Conservation (phyloP, 2,797 vertebrate species). For the Gymnopithys bicolor region DNA sequence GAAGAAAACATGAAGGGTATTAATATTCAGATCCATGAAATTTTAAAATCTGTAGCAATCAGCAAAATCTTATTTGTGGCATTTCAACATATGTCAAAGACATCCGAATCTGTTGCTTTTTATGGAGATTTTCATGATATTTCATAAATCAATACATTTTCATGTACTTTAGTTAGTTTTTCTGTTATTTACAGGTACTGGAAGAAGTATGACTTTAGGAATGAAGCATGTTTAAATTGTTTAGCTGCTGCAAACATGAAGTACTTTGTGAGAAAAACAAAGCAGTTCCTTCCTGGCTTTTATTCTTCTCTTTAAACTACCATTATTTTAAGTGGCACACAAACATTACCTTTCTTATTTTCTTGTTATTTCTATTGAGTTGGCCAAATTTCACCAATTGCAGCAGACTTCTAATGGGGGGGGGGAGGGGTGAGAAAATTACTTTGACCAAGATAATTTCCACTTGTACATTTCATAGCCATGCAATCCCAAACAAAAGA, state of each 20-base stretch:
- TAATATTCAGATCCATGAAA: not conserved
- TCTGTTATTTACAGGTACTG: not conserved
- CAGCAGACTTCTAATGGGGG: not conserved
- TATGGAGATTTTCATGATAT: not conserved
- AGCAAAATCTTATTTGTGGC: not conserved
- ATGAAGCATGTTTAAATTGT: not conserved
- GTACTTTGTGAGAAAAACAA: not conserved
- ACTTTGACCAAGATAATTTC: not conserved
- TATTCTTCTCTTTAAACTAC: not conserved
- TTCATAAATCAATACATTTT: not conserved
- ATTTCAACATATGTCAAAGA: not conserved
- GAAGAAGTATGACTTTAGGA: not conserved
- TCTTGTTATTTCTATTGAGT: not conserved
- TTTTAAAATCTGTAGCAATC: not conserved
- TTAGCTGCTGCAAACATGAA: not conserved
- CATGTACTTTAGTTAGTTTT: not conserved
- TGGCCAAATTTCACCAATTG: not conserved
- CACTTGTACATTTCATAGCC: not conserved
- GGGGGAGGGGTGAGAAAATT: not conserved
- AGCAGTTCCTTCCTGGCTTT: not conserved
- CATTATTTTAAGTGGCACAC: not conserved
- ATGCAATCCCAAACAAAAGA: not conserved
- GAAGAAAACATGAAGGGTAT: not conserved
- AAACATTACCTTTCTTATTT: not conserved
- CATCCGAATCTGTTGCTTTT: not conserved